A percentile compares a stretch with the other conserved stretches of the same genome.
These are phyloP conservation scores for Rhagonycha fulva DNA, from an alignment of 2,888 invertebrate genomes.

Conservation along the genomic window DNA sequence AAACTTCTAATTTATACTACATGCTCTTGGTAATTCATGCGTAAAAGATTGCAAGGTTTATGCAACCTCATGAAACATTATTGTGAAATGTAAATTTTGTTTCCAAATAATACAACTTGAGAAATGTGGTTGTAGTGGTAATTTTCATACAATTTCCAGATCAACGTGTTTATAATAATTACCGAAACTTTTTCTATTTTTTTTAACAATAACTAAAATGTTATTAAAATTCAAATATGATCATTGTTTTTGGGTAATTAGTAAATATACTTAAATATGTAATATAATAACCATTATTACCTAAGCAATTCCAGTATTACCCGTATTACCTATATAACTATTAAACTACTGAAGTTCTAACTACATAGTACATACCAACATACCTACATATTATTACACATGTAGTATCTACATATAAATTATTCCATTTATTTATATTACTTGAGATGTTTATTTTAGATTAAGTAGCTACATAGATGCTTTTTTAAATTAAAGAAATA, in stretches of 20 bases:
- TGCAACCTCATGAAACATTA: background rate
- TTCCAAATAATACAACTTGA: background rate
- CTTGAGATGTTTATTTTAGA: background rate
- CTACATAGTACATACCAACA: too few relatives aligned
- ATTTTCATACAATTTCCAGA: background rate
- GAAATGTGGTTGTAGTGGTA: background rate
- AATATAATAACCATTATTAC: too few relatives aligned
- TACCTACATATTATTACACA: too few relatives aligned
- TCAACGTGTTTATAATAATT: background rate
- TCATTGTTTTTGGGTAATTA: too few relatives aligned
- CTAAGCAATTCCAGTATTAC: too few relatives aligned
- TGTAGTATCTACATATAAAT: background rate
- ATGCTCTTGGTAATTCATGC: background rate
- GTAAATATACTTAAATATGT: too few relatives aligned
- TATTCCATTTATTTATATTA: background rate
- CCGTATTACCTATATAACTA: too few relatives aligned
- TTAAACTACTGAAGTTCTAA: too few relatives aligned
- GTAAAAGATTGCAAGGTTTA: background rate
- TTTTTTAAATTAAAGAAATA: background rate
- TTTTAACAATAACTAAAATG: too few relatives aligned
- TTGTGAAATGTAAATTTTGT: background rate
- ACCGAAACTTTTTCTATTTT: too few relatives aligned
- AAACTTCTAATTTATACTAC: background rate
- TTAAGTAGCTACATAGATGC: background rate
- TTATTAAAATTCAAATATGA: too few relatives aligned